phyloP scores from a whole-genome alignment of 2,888 invertebrate species.

The Mylabris sibirica region DNA sequence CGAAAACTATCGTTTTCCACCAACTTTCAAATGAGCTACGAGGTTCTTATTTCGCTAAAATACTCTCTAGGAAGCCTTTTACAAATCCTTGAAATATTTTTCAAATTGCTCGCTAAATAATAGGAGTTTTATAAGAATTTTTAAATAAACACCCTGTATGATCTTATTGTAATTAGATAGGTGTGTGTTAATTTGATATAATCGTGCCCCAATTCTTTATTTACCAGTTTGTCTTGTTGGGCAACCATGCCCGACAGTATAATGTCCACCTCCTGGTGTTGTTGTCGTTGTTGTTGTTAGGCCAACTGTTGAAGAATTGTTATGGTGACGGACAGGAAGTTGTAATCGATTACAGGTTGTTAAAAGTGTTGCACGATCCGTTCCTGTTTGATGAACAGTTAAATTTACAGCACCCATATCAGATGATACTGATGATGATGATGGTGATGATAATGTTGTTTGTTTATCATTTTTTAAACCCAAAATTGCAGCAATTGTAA shows the following conservation, averaged over 20 bases:
- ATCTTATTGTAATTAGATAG: slow-evolving; percentile 28
- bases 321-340: slow-evolving; percentile 54
- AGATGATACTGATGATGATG: background rate
- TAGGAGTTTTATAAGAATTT: too few species aligned
- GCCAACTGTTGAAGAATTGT: slow-evolving; percentile 46
- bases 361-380: slow-evolving; percentile 46
- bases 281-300: slow-evolving; percentile 34
- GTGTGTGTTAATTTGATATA: background rate
- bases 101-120: too few species aligned
- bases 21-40: too few species aligned
- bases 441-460: slow-evolving; percentile 27
- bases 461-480: slow-evolving; percentile 67
- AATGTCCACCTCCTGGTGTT: slow-evolving; percentile 40
- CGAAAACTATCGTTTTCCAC: too few species aligned
- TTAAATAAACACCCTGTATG: too few species aligned
- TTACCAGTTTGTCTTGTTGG: slow-evolving; percentile 38
- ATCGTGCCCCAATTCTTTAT: background rate
- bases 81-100: too few species aligned
- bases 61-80: too few species aligned
- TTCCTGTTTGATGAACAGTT: slow-evolving; percentile 62
- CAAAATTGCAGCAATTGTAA: slow-evolving; percentile 88
- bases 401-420: slow-evolving; percentile 61
- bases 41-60: too few species aligned
- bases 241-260: slow-evolving; percentile 44
- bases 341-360: slow-evolving; percentile 55